Conservation (phyloP, 2,113 vertebrate genomes). For the Alouatta palliata region DNA sequence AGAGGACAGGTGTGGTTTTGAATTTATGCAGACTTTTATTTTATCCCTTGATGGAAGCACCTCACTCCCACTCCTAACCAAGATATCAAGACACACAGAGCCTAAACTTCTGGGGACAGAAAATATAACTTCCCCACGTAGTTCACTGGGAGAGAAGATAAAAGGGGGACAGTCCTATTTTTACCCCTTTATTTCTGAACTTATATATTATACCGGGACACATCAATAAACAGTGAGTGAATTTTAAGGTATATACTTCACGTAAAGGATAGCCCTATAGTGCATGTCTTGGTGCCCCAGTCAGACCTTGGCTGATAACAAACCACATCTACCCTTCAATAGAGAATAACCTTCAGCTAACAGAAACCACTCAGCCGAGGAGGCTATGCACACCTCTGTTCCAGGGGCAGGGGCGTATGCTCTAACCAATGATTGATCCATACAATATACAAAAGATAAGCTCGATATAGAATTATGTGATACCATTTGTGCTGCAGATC, state of each 20-base stretch:
- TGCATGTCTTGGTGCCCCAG: background rate
- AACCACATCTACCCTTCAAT: background rate
- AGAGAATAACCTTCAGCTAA: background rate
- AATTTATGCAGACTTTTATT: background rate
- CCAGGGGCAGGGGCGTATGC: background rate
- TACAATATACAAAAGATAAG: background rate
- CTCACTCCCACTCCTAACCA: background rate
- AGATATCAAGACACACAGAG: background rate
- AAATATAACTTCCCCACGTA: background rate
- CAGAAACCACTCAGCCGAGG: background rate
- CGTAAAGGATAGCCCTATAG: background rate
- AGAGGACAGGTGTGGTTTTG: background rate
- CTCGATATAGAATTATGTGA: background rate
- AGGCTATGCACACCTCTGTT: background rate
- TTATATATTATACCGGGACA: background rate
- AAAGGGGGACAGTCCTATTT: background rate
- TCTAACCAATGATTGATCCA: background rate
- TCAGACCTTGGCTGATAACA: background rate
- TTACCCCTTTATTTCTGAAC: background rate
- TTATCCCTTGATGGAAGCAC: background rate
- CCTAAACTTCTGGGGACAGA: background rate
- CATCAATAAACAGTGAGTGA: background rate
- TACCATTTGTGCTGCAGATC: background rate
- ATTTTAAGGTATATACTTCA: background rate
- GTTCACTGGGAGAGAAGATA: background rate